Conservation (phyloP, 2,113 vertebrate genomes). For the Pteruthius melanotis region DNA sequence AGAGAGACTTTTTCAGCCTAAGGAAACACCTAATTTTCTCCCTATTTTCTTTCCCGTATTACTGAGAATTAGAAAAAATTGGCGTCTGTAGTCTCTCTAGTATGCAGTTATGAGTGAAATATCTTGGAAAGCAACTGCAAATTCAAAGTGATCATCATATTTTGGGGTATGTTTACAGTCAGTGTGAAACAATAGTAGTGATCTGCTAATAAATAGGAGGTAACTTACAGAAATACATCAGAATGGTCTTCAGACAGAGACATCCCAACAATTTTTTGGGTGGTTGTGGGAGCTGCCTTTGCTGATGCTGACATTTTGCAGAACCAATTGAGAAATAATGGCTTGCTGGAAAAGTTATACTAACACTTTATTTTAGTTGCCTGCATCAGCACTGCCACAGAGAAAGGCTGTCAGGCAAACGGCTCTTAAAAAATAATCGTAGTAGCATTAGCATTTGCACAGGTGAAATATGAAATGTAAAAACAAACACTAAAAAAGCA, state of each 20-base stretch:
- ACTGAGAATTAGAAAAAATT: not conserved
- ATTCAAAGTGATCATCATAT: not conserved
- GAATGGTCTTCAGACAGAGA: not conserved
- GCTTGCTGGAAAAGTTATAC: not conserved
- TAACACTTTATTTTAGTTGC: not conserved
- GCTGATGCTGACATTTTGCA: not conserved
- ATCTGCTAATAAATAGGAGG: not conserved
- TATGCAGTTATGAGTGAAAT: not conserved
- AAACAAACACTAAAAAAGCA: not conserved
- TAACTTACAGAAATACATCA: not conserved
- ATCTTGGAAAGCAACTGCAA: not conserved
- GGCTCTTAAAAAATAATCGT: not conserved
- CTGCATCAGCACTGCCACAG: not conserved
- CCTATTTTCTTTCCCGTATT: not conserved
- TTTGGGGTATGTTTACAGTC: not conserved
- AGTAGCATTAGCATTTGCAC: conserved; percentile 1
- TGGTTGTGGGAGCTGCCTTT: not conserved
- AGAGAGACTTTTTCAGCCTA: not conserved
- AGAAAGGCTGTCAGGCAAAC: not conserved
- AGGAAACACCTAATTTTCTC: not conserved
- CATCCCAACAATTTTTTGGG: not conserved
- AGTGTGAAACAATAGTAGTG: not conserved
- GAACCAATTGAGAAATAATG: not conserved
- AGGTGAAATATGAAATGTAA: conserved; percentile 2
- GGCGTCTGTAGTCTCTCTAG: not conserved